A percentile compares a stretch with the other conserved stretches of the same genome.
Evolutionary conservation across 2,888 invertebrate species (phyloP).

Genomic region (Andricus curvator): DNA sequence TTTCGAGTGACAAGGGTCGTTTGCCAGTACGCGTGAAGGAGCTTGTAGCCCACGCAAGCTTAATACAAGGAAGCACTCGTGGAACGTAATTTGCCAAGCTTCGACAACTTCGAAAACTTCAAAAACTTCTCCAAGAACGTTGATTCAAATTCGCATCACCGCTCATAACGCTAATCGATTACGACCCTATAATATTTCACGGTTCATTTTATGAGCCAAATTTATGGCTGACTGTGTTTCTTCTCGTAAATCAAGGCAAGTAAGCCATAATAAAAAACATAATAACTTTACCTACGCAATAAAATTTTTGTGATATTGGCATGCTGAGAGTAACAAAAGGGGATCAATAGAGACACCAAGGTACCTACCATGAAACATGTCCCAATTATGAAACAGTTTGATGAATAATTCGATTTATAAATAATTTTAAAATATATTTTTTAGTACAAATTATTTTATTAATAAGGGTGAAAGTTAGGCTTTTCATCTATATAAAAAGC

Average conservation of each 20-base stretch:
- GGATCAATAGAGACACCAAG: too few relatives aligned
- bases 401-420: too few relatives aligned
- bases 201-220: constrained; percentile 14
- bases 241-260: background rate
- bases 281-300: background rate
- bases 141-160: background rate
- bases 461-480: too few relatives aligned
- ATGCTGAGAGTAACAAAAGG: too few relatives aligned
- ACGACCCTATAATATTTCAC: constrained; percentile 9
- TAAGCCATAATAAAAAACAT: constrained; percentile 1
- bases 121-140: background rate
- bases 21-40: background rate
- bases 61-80: background rate
- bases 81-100: constrained; percentile 11
- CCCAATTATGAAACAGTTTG: too few relatives aligned
- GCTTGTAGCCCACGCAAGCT: background rate
- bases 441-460: too few relatives aligned
- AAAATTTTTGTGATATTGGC: background rate
- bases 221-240: constrained; percentile 17
- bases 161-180: constrained; percentile 25
- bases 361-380: too few relatives aligned
- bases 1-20: constrained; percentile 36
- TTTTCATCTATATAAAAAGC: too few relatives aligned
- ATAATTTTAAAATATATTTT: too few relatives aligned
- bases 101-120: background rate